Percentiles rank a stretch among this genome's conserved stretches.
Evolutionary conservation across 2,888 invertebrate genomes (phyloP).

Genomic region (Scaptodrosophila latifasciaeformis): DNA sequence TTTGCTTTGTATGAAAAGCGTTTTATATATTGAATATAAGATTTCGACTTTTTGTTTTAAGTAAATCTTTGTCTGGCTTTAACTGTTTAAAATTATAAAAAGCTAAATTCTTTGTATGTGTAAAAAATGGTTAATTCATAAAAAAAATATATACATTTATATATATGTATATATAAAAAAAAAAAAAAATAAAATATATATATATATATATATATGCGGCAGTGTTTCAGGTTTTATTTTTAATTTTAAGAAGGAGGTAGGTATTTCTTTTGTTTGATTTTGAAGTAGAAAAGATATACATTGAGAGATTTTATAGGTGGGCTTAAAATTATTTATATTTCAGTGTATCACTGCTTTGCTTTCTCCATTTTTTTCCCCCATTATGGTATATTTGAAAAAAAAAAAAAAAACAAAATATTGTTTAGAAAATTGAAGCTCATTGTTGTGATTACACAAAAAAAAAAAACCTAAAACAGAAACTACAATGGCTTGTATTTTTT

Average conservation of each 20-base stretch:
- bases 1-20: neutral
- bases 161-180: no score
- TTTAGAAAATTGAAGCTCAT: conserved; percentile 44
- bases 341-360: conserved; percentile 60
- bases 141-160: no score
- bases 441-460: conserved; percentile 27
- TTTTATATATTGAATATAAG: neutral
- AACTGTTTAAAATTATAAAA: conserved; percentile 62
- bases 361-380: conserved; percentile 14
- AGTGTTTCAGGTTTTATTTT: conserved; percentile 40
- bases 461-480: conserved; percentile 5
- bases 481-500: neutral
- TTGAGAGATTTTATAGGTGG: conserved; percentile 63
- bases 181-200: no score
- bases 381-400: conserved; percentile 13
- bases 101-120: no score
- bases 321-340: conserved; percentile 49
- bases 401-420: conserved; percentile 35
- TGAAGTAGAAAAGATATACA: conserved; percentile 53
- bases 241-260: conserved; percentile 56
- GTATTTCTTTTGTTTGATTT: conserved; percentile 38
- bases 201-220: no score
- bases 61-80: conserved; percentile 57
- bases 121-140: no score
- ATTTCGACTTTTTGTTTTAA: conserved; percentile 32